Conservation (phyloP, 2,113 vertebrate species). For the Phalacrocorax pelagicus region DNA sequence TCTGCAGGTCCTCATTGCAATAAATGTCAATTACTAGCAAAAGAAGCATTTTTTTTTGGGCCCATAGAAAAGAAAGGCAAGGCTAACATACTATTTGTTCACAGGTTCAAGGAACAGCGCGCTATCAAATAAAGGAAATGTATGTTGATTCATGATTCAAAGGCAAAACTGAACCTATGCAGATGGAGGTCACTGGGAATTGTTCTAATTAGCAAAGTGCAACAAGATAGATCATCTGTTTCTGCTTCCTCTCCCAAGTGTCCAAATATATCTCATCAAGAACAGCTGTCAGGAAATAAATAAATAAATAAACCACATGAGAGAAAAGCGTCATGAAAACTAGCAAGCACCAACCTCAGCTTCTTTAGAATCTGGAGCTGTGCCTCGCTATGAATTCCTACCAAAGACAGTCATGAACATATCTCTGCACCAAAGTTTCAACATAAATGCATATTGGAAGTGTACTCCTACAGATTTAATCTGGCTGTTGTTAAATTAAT, state of each 20-base stretch:
- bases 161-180: conserved; percentile 38
- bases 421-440: not conserved
- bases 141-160: conserved; percentile 25
- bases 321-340: conserved; percentile 13
- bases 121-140: not conserved
- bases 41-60: not conserved
- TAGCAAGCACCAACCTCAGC: not conserved
- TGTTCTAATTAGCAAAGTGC: conserved; percentile 58
- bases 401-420: not conserved
- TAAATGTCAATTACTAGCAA: not conserved
- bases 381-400: conserved; percentile 1
- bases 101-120: not conserved
- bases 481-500: not conserved
- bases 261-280: conserved; percentile 70
- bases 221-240: conserved; percentile 50
- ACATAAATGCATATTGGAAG: not conserved
- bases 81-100: not conserved
- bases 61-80: not conserved
- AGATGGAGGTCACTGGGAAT: conserved; percentile 61
- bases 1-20: not conserved
- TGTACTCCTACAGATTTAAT: conserved; percentile 30
- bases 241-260: conserved; percentile 46
- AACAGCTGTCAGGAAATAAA: conserved; percentile 55
- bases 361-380: not conserved
- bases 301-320: conserved; percentile 23